These are phyloP conservation scores for Chlorodrepanis virens DNA, from an alignment of 2,113 vertebrate species.

Conservation along the genomic window DNA sequence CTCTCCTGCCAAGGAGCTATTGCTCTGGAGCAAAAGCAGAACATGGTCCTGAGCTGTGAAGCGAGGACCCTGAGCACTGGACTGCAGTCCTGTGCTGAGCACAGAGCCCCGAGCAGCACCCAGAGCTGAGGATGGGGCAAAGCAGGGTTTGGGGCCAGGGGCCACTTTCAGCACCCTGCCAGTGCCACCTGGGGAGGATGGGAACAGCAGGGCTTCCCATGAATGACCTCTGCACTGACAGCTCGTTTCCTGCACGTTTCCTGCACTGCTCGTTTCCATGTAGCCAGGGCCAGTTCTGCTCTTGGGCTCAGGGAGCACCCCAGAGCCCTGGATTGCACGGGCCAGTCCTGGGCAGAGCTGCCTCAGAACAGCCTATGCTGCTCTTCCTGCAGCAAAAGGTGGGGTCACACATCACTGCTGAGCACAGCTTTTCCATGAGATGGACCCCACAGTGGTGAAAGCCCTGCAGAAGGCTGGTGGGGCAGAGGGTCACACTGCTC, in stretches of 20 bases:
- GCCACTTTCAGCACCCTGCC: neutral
- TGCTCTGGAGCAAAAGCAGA: neutral
- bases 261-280: neutral
- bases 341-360: neutral
- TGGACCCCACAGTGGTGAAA: neutral
- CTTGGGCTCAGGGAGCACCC: neutral
- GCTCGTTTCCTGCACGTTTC: fast-evolving
- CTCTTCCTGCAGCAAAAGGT: neutral
- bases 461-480: neutral
- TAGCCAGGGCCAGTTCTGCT: neutral
- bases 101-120: neutral
- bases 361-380: fast-evolving
- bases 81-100: neutral
- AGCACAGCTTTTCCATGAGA: neutral
- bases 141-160: neutral
- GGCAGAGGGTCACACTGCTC: neutral
- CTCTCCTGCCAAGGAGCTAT: neutral
- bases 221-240: neutral
- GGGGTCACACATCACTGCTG: neutral
- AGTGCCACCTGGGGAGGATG: fast-evolving
- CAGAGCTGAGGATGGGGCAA: neutral
- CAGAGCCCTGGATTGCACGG: neutral
- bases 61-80: fast-evolving
- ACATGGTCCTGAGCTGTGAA: neutral
- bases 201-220: neutral